phyloP scores from a whole-genome alignment of 2,113 vertebrate genomes.

The Sapajus apella region DNA sequence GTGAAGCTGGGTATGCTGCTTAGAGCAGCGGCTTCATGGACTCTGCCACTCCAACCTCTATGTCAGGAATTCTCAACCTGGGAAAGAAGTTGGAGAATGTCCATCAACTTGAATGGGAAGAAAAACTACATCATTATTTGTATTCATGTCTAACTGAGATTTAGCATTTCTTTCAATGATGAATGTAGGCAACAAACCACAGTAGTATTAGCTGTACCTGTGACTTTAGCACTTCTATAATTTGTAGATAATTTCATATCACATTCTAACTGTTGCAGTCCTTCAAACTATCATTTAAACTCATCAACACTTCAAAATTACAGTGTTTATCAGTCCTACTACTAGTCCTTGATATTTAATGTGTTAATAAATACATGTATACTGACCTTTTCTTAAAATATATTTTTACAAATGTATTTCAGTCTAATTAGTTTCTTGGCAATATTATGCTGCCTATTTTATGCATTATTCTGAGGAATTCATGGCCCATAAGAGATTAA shows the following conservation, averaged over 20 bases:
- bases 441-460: slow-evolving; percentile 16
- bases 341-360: background rate
- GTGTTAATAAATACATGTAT: background rate
- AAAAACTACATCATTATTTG: background rate
- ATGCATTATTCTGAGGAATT: background rate
- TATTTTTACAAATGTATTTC: slow-evolving; percentile 8
- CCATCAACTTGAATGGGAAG: background rate
- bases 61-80: background rate
- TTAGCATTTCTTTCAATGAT: background rate
- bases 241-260: background rate
- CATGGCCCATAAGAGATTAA: background rate
- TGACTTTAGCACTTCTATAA: background rate
- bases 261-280: background rate
- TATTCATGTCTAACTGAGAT: slow-evolving; percentile 10
- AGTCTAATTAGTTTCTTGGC: background rate
- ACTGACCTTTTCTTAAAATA: background rate
- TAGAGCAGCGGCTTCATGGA: no score
- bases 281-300: background rate
- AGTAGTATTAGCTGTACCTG: background rate
- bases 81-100: background rate
- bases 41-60: background rate
- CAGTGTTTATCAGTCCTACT: background rate
- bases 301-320: slow-evolving; percentile 10
- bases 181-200: background rate
- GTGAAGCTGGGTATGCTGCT: background rate